Evolutionary conservation across 2,113 vertebrate genomes (phyloP).

Genomic region (Apteryx mantelli): DNA sequence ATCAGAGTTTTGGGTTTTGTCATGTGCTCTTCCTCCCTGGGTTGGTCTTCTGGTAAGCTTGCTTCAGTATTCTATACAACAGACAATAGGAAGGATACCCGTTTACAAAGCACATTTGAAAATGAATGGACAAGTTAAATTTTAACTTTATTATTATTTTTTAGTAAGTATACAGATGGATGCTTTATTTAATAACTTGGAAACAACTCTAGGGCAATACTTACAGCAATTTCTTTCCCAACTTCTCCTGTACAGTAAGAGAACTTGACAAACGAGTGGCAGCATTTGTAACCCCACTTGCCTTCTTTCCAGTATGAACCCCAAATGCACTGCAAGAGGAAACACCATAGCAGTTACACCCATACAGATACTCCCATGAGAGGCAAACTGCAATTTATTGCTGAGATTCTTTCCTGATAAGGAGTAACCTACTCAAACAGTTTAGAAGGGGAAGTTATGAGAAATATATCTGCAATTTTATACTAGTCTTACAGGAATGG

Average conservation of each 20-base stretch:
- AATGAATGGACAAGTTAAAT: not conserved
- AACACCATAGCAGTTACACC: not conserved
- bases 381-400: not conserved
- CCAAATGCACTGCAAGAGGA: conserved; percentile 90
- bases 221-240: conserved; percentile 85
- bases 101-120: not conserved
- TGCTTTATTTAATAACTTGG: too few species aligned
- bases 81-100: not conserved
- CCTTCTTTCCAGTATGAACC: conserved; percentile 97
- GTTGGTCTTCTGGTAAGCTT: conserved; percentile 77
- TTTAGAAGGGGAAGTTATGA: not conserved
- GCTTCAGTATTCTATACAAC: conserved; percentile 69
- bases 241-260: conserved; percentile 96
- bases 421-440: not conserved
- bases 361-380: accelerated
- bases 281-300: conserved; percentile 95
- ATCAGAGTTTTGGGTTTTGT: conserved; percentile 87
- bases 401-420: not conserved
- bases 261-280: conserved; percentile 94
- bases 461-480: not conserved
- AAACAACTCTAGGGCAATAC: conserved; percentile 25
- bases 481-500: not conserved
- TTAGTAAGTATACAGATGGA: not conserved
- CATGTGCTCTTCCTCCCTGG: conserved; percentile 67
- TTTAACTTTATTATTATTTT: not conserved